Conservation (phyloP, 1,140 invertebrate species). For the Oedothorax gibbosus region DNA sequence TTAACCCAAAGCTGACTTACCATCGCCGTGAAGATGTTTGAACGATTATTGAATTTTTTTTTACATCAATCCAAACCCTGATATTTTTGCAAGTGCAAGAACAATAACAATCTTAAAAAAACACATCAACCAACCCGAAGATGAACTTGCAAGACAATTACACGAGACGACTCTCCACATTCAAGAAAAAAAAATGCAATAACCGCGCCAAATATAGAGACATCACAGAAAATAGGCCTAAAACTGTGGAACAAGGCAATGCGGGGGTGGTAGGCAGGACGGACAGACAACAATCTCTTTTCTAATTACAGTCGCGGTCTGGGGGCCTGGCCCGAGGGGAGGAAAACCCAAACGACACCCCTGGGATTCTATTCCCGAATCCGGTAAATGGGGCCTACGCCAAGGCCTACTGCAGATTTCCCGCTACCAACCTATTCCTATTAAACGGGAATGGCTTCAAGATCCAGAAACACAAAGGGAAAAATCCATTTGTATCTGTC, state of each 20-base stretch:
- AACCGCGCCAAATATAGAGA: conserved; percentile 59
- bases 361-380: conserved; percentile 41
- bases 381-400: conserved; percentile 58
- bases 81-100: too few relatives aligned
- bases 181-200: conserved; percentile 33
- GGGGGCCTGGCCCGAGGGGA: conserved; percentile 44
- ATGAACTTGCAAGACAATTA: not conserved
- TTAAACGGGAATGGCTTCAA: too few relatives aligned
- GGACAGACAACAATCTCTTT: conserved; percentile 49
- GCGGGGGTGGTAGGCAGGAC: conserved; percentile 32
- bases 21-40: too few relatives aligned
- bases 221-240: conserved; percentile 42
- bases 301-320: conserved; percentile 60
- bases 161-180: not conserved
- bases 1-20: too few relatives aligned
- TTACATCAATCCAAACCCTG: too few relatives aligned
- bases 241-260: not conserved
- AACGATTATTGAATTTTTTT: too few relatives aligned
- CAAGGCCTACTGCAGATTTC: conserved; percentile 19
- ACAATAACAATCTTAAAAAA: too few relatives aligned
- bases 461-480: too few relatives aligned
- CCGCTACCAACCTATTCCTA: conserved; percentile 3
- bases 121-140: too few relatives aligned
- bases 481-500: conserved; percentile 57
- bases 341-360: conserved; percentile 60